Evolutionary conservation across 2,797 vertebrate species (phyloP).

Genomic region (Dallia pectoralis): DNA sequence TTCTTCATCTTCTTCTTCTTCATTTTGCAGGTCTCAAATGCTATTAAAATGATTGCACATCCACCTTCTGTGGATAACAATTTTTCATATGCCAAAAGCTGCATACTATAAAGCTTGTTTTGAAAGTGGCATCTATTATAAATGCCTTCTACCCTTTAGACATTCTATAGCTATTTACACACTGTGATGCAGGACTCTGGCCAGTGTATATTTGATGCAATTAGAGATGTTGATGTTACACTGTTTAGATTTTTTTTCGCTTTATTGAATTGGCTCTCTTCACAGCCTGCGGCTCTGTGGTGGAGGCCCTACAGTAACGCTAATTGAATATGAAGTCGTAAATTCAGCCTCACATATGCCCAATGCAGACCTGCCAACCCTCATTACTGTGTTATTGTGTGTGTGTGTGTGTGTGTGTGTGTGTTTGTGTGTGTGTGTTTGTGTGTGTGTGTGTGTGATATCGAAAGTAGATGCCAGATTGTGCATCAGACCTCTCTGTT

Average conservation of each 20-base stretch:
- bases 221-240: conserved; percentile 8
- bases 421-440: background rate
- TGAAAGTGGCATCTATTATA: background rate
- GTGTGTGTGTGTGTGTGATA: conserved; percentile 2
- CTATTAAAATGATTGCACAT: no score
- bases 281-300: background rate
- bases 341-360: conserved; percentile 10
- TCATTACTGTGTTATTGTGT: conserved; percentile 5
- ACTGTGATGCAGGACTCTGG: background rate
- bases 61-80: no score
- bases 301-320: background rate
- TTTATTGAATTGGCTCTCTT: background rate
- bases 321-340: conserved; percentile 8
- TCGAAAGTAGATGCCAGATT: background rate
- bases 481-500: background rate
- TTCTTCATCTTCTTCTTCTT: no score
- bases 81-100: no score
- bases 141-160: background rate
- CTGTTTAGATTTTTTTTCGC: background rate
- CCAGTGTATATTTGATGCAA: conserved; percentile 2
- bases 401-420: background rate
- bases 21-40: no score
- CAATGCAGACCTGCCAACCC: background rate
- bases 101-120: background rate
- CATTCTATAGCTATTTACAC: background rate